A percentile compares a stretch with the other conserved stretches of the same genome.
These are phyloP conservation scores for Moxostoma hubbsi DNA, from an alignment of 2,797 vertebrate species.

Conservation along the genomic window DNA sequence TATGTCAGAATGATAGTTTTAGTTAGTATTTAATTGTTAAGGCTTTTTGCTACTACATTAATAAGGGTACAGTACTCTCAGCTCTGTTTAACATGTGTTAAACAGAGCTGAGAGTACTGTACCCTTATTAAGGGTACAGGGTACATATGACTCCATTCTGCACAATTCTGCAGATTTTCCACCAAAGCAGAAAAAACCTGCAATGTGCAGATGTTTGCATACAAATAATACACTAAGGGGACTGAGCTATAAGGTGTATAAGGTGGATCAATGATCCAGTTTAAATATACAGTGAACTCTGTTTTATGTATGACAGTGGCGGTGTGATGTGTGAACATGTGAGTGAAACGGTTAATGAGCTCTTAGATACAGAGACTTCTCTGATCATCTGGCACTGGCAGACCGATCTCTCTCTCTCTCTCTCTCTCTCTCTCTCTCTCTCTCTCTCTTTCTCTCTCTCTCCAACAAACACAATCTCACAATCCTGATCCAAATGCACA, in stretches of 20 bases:
- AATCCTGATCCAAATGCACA: constrained; percentile 15
- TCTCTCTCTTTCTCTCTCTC: neutral
- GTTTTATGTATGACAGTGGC: constrained; percentile 31
- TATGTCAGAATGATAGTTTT: neutral
- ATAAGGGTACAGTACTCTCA: too few species aligned
- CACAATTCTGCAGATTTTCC: neutral
- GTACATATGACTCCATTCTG: too few species aligned
- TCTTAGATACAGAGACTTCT: constrained; percentile 26
- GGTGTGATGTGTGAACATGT: constrained; percentile 32
- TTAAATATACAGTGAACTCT: too few species aligned
- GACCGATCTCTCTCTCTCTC: constrained; percentile 13
- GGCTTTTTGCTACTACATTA: too few species aligned
- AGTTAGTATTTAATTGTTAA: neutral
- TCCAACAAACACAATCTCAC: neutral
- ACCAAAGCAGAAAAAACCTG: neutral
- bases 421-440: neutral
- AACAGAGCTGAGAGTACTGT: too few species aligned
- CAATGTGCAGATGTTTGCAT: too few species aligned
- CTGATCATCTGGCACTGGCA: constrained; percentile 47
- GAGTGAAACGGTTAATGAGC: constrained; percentile 36
- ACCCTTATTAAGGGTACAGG: too few species aligned
- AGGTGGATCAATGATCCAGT: too few species aligned
- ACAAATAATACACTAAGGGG: too few species aligned
- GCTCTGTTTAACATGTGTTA: too few species aligned
- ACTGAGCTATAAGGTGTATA: too few species aligned